These are phyloP conservation scores for Ptychadena robeensis DNA, from an alignment of 2,797 vertebrate genomes.

Conservation along the genomic window DNA sequence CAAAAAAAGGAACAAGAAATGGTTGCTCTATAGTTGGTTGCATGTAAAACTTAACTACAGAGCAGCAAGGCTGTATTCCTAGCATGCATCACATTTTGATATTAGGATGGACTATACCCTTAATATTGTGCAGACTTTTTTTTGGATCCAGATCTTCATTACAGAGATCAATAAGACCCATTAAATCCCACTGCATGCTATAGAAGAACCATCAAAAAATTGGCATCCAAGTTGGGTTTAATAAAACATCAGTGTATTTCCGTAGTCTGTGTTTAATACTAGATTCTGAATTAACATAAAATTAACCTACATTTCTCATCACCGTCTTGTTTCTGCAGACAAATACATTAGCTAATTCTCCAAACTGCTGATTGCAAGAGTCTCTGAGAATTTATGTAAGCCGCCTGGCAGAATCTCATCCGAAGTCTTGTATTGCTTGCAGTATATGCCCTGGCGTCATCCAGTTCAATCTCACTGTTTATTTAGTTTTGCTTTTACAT, in stretches of 20 bases:
- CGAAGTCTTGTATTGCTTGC: constrained; percentile 34
- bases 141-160: neutral
- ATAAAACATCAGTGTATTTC: constrained; percentile 2
- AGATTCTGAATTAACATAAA: constrained; percentile 15
- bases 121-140: no score
- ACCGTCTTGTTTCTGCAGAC: constrained; percentile 17
- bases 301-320: constrained; percentile 16
- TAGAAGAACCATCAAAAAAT: neutral
- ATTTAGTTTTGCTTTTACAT: constrained; percentile 42
- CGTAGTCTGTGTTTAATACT: neutral
- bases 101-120: no score
- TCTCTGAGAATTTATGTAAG: constrained; percentile 43
- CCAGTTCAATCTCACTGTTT: constrained; percentile 32
- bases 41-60: no score
- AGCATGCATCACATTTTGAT: no score
- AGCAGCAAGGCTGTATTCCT: no score
- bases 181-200: neutral
- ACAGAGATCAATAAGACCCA: neutral
- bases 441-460: constrained; percentile 27
- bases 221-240: neutral
- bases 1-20: no score
- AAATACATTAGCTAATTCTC: constrained; percentile 44
- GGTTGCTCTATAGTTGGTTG: no score
- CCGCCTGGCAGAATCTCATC: constrained; percentile 9
- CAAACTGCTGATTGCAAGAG: constrained; percentile 42